Evolutionary conservation across 2,888 invertebrate genomes (phyloP).

Genomic region (Erebia aethiops): DNA sequence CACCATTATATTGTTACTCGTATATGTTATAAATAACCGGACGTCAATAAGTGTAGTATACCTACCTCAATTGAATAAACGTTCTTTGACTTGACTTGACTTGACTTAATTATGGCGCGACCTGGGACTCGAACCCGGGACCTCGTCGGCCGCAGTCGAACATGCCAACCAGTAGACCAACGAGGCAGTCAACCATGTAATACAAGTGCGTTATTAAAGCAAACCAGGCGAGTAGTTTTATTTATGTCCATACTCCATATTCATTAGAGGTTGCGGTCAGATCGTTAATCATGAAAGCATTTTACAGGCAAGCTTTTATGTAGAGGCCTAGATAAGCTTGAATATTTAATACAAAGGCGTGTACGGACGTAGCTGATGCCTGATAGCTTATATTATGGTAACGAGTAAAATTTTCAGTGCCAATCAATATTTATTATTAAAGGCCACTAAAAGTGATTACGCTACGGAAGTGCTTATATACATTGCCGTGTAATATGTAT

Average conservation of each 20-base stretch:
- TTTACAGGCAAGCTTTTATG: slow-evolving; percentile 28
- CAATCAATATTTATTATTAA: slow-evolving; percentile 33
- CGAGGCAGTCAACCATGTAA: not conserved
- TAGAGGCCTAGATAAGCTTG: slow-evolving; percentile 32
- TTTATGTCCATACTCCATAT: slow-evolving; percentile 11
- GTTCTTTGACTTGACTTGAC: too few relatives aligned
- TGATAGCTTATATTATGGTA: slow-evolving; percentile 30
- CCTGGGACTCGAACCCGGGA: too few relatives aligned
- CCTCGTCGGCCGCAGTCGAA: too few relatives aligned
- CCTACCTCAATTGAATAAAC: too few relatives aligned
- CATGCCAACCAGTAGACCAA: too few relatives aligned
- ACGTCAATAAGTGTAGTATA: too few relatives aligned
- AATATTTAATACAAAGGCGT: slow-evolving; percentile 34
- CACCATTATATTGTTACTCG: too few relatives aligned
- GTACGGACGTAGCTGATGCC: slow-evolving; percentile 21
- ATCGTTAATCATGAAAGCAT: slow-evolving; percentile 25
- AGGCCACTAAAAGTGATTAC: slow-evolving; percentile 19
- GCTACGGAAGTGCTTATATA: slow-evolving; percentile 8
- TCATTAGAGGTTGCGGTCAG: slow-evolving; percentile 18
- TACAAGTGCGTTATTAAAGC: not conserved
- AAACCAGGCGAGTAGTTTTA: slow-evolving; percentile 6
- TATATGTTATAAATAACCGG: too few relatives aligned
- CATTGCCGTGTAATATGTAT: not conserved
- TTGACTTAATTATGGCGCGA: too few relatives aligned
- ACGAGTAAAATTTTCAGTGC: slow-evolving; percentile 35